These are phyloP conservation scores for Cuculus canorus DNA, from an alignment of 2,797 vertebrate genomes.

Conservation along the genomic window DNA sequence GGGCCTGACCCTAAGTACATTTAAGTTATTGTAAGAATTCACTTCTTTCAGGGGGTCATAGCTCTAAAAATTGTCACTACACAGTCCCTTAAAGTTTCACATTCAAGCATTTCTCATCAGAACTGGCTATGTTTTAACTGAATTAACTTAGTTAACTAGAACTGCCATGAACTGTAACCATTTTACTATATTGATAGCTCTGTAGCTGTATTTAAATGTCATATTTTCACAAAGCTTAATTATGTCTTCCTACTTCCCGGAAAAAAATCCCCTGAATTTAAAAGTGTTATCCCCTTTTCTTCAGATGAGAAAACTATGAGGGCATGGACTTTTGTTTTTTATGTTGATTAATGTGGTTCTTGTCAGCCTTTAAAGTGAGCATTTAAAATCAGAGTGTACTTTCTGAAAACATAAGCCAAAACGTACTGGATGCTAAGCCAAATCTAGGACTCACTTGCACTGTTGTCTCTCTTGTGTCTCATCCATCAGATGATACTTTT, in stretches of 20 bases:
- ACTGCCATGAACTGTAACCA: neutral
- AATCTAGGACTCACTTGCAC: neutral
- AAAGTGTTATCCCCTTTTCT: neutral
- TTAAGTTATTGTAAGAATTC: neutral
- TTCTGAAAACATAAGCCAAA: neutral
- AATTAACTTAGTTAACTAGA: conserved; percentile 20
- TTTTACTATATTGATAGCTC: neutral
- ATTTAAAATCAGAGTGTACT: neutral
- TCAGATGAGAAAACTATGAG: neutral
- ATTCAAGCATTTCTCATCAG: neutral
- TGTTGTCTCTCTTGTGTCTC: neutral
- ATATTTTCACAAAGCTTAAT: neutral
- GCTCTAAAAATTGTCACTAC: neutral
- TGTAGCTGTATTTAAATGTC: neutral
- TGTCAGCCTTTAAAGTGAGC: neutral
- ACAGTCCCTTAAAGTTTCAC: neutral
- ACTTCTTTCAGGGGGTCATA: neutral
- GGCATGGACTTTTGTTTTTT: neutral
- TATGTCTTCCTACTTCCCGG: neutral
- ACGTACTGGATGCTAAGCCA: neutral
- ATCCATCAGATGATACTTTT: neutral
- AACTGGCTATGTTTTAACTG: neutral
- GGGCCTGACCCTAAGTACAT: neutral
- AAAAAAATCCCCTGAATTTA: neutral
- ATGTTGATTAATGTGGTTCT: neutral